Evolutionary conservation across 2,888 invertebrate genomes (phyloP).

Genomic region (Clivina fossor): DNA sequence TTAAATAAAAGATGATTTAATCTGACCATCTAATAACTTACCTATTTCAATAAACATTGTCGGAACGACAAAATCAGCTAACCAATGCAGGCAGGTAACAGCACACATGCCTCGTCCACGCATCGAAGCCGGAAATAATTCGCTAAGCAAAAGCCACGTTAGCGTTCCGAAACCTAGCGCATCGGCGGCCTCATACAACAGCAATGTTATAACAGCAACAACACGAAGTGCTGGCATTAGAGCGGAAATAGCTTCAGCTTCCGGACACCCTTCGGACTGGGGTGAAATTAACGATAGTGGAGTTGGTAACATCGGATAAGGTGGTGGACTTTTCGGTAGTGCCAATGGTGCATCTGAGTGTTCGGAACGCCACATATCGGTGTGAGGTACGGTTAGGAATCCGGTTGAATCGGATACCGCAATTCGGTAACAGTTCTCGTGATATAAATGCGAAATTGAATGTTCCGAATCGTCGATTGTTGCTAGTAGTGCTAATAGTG

Average conservation of each 20-base stretch:
- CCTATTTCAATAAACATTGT: constrained; percentile 28
- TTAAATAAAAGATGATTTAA: too few relatives aligned
- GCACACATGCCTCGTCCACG: constrained; percentile 53
- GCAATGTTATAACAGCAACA: constrained; percentile 51
- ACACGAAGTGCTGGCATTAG: constrained; percentile 47
- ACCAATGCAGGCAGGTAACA: constrained; percentile 53
- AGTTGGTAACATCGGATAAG: constrained; percentile 49
- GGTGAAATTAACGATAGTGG: constrained; percentile 45
- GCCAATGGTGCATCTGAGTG: constrained; percentile 25
- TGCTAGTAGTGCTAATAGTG: constrained; percentile 49
- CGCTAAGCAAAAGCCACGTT: constrained; percentile 54
- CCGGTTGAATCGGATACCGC: too few relatives aligned
- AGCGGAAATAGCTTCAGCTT: constrained; percentile 39
- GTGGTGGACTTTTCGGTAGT: constrained; percentile 46
- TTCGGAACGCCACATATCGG: constrained; percentile 20
- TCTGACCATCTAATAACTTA: constrained; percentile 7
- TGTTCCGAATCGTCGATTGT: constrained; percentile 45
- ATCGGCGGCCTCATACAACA: constrained; percentile 54
- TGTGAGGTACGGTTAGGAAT: too few relatives aligned
- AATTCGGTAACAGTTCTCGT: constrained; percentile 16
- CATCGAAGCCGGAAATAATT: constrained; percentile 55
- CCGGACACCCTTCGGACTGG: constrained; percentile 16
- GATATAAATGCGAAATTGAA: constrained; percentile 20
- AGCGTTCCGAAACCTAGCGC: constrained; percentile 55
- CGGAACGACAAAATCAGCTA: constrained; percentile 48